Evolutionary conservation across 2,113 vertebrate species (phyloP), one percentile per base, ranked within the genome.

Genomic region (Nerophis ophidion): DNA sequence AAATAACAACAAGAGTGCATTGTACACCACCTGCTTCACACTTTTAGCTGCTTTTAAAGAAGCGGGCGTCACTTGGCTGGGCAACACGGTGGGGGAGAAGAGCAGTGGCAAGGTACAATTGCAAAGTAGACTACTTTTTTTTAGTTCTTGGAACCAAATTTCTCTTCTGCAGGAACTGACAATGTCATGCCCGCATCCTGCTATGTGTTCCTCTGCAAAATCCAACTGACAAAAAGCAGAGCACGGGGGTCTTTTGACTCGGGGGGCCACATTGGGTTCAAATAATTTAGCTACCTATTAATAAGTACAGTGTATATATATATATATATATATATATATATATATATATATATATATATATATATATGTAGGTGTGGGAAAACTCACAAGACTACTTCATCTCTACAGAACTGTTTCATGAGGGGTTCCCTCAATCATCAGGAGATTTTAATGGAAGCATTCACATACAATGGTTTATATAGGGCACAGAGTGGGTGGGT

Each of bases 1-100:
- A 87, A 84, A 87, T 82, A 85, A 88, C 83, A 86, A 85, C 81
- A 89, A 89, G 80, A 85, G 82, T 74, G 88, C 84, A 85, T 87
- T 88, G 86, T 83, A 72, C 68, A 62, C 87, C 88, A 91, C 88
- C 87, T 91, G 88, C 83, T 89, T 81, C 80, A 76, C 81, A 83
- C 81, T 77, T 80, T 86, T 80, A 89, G 88, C 81, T 86, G 81
- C 82, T 75, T 83, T 84, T 87, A 73, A 85, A 88, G 77, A 83
- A 75, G 73, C 80, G 75, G 78, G 81, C 79, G 58, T 80, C 72
- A 83, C 81, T 77, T 81, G 77, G 62, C 71, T 44, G 26, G 60
- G 77, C 75, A 54, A 75, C 56, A n/a, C 57, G 46, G 74, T 67
- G 33, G 17, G 17, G 14, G 54, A 19, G n/a, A 17, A 6, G 53